Percentiles rank a stretch among this genome's conserved stretches.
These are phyloP conservation scores for Alentia gelatinosa DNA, from an alignment of 2,888 invertebrate genomes.

Conservation along the genomic window DNA sequence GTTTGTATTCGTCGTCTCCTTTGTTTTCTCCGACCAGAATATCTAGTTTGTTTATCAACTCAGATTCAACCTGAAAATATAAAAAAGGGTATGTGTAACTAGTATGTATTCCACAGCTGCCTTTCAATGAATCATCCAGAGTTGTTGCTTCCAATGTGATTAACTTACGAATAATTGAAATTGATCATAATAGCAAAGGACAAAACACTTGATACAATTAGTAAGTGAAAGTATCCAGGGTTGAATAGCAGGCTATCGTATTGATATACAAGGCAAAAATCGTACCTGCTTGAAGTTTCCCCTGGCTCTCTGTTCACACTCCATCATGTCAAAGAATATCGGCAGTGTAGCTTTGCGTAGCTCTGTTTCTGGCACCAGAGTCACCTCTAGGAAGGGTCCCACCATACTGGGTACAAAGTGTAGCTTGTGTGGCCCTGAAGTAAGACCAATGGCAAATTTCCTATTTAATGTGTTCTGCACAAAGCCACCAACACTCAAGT, in stretches of 20 bases:
- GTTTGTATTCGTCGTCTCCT: constrained; percentile 94
- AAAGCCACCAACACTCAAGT: no score
- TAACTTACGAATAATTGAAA: no score
- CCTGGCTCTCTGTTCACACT: constrained; percentile 90
- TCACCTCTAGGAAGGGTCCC: constrained; percentile 95
- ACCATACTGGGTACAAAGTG: constrained; percentile 96
- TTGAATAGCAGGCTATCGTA: no score
- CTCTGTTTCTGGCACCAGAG: constrained; percentile 92
- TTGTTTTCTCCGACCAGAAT: constrained; percentile 95
- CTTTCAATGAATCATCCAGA: no score
- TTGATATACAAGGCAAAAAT: no score
- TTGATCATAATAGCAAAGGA: no score
- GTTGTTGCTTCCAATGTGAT: no score
- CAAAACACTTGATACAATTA: no score
- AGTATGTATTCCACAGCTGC: no score
- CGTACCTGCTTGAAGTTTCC: constrained; percentile 90
- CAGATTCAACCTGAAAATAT: constrained; percentile 88
- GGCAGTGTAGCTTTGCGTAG: constrained; percentile 93
- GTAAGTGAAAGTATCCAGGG: no score
- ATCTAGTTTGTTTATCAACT: constrained; percentile 95
- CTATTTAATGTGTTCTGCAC: no score
- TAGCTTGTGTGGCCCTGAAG: constrained; percentile 89
- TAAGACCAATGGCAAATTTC: no score
- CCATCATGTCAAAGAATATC: constrained; percentile 97
- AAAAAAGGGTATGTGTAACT: neutral